Conservation (phyloP, 2,113 vertebrate genomes). For the Piprites chloris region DNA sequence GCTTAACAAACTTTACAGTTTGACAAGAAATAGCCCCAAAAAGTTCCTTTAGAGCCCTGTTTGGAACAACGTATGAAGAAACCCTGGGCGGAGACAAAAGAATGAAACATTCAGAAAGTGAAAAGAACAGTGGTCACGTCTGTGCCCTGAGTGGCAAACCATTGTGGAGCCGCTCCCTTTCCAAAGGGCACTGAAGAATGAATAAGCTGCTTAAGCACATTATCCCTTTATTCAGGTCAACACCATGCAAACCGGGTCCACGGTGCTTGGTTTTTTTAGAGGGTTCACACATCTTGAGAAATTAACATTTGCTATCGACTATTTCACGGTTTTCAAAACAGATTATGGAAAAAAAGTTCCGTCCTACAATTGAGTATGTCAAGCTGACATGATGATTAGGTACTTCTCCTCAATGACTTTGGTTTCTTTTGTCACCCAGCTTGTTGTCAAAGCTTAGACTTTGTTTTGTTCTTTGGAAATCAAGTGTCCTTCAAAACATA, state of each 20-base stretch:
- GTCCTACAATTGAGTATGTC: neutral
- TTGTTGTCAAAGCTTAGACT: conserved; percentile 37
- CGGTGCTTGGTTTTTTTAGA: neutral
- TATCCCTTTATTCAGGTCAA: conserved; percentile 65
- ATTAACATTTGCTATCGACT: conserved; percentile 58
- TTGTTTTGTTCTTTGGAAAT: conserved; percentile 23
- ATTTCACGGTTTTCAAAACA: conserved; percentile 60
- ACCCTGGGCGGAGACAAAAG: neutral
- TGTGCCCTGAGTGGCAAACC: conserved; percentile 31
- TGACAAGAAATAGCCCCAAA: conserved; percentile 35
- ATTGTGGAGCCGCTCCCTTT: conserved; percentile 15
- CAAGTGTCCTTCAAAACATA: neutral
- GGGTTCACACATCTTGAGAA: conserved; percentile 53
- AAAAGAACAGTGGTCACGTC: conserved; percentile 60
- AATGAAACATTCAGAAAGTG: conserved; percentile 53
- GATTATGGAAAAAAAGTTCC: conserved; percentile 1
- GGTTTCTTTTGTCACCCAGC: conserved; percentile 22
- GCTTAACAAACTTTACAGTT: conserved; percentile 44
- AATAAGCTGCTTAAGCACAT: conserved; percentile 63
- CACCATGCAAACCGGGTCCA: conserved; percentile 6
- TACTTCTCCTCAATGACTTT: conserved; percentile 24
- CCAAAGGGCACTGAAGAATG: conserved; percentile 44
- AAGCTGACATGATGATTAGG: conserved; percentile 47
- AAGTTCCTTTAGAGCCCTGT: conserved; percentile 37
- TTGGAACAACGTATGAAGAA: conserved; percentile 40